These are phyloP conservation scores for Elaphurus davidianus DNA, from an alignment of 2,113 vertebrate genomes.

Conservation along the genomic window DNA sequence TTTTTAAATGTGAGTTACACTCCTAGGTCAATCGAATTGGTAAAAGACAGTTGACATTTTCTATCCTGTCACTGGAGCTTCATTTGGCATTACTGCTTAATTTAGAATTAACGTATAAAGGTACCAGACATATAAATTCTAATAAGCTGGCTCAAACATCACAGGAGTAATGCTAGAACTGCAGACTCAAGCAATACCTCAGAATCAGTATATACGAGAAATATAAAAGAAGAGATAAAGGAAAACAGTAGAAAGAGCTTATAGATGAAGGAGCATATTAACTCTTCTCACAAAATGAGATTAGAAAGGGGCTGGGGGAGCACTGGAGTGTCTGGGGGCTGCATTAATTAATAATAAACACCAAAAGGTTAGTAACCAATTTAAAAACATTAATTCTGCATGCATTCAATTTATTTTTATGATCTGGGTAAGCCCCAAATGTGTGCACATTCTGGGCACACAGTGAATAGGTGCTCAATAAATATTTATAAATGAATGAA, in stretches of 20 bases:
- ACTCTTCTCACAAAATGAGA: background rate
- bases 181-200: background rate
- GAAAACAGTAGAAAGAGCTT: background rate
- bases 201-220: background rate
- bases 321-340: fast-evolving
- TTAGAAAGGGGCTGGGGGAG: background rate
- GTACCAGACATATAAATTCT: background rate
- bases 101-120: background rate
- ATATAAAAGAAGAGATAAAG: background rate
- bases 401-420: background rate
- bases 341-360: background rate
- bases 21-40: background rate
- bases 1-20: background rate
- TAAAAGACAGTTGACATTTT: background rate
- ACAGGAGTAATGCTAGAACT: background rate
- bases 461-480: background rate
- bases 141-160: background rate
- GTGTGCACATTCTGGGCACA: background rate
- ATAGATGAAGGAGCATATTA: background rate
- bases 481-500: background rate
- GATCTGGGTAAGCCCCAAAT: background rate
- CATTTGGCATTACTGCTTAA: background rate
- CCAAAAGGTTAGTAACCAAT: background rate
- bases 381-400: background rate
- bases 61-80: background rate